Evolutionary conservation across 2,888 invertebrate species (phyloP), one percentile per base, ranked within the genome.

Genomic region (Omphaloscelis lunosa): DNA sequence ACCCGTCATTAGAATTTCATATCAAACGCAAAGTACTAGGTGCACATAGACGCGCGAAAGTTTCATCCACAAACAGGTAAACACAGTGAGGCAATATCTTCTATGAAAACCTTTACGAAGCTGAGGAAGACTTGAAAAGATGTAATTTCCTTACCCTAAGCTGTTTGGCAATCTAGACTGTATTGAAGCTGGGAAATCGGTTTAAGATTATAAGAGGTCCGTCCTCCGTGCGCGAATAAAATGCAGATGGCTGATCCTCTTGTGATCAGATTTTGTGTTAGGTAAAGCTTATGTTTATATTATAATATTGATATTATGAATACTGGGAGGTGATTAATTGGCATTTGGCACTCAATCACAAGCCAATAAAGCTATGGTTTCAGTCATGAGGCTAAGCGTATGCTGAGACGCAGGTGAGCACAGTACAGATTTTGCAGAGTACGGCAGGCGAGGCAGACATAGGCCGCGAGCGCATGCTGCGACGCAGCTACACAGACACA

Each of bases 101-200:
- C 58, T 27, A 59, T 12, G 75, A 69, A 39, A 65, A 72, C 65
- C 77, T 77, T 70, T 72, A 70, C 71, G 67, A 70, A 84, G 70
- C 75, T 34, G 51, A 23, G 62, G 45, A 45, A 59, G 58, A 63
- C 73, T 81, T 59, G 80, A 48, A 72, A 84, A 62, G 45, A 67
- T 62, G 69, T 84, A 74, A 82, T 84, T 74, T 80, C 70, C 69
- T 80, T 75, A 80, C 41, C 58, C 68, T 84, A 81, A 84, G 69
- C 84, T 74, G 85, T 81, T 74, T 84, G 67, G 66, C 70, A 70
- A 82, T 82, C 81, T 75, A 81, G 75, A 67, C 58, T 17, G 62
- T 80, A 75, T 84, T 80, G 75, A 67, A 80, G 58, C 66, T 80
- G 61, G 70, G 51, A 80, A 84, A 84, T 80, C 75, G 75, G 58